Evolutionary conservation across 2,888 invertebrate species (phyloP), one percentile per base, ranked within the genome.

Genomic region (Eugnorisma glareosa): DNA sequence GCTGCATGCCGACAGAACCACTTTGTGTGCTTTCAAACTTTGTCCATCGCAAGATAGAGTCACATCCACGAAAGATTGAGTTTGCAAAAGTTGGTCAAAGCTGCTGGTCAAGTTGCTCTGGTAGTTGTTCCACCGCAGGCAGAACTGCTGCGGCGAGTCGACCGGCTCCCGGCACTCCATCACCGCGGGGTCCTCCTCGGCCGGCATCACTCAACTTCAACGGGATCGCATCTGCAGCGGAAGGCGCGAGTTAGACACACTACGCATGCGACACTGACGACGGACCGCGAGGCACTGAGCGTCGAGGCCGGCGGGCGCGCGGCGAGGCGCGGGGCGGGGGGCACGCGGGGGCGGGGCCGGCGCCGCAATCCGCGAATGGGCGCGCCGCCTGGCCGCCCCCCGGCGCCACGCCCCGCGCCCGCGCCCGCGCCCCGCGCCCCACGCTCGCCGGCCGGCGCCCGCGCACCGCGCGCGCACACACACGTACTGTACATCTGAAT

Each of bases 91-190:
- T 95, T 98, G 98, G 94, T 99, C 99, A 97, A 99, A 98, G 91
- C 98, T 98, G 97, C 98, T 98, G 90, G 99, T 98, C 91, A 99
- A 95, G 94, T 99, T 99, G 90, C 98, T 98, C 95, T 99, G 99
- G 95, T 99, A 99, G 95, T 99, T 99, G 97, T 99, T 99, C 99
- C 99, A 99, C 85, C 99, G 97, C 91, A 99, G 97, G 95, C 99
- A 99, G 96, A 99, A 99, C 94, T 99, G 98, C 97, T 98, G 98
- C 97, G 98, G 98, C 92, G 98, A 98, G 89, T 94, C 95, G 89
- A 93, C 93, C 79, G 88, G 90, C 91, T 95, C 96, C 89, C 95
- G 94, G 92, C 94, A 93, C 92, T 95, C 95, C 96, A 94, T 94
- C 87, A 93, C 93, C 93, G 94, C 94, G 92, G 95, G 93, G 90